Conservation (phyloP, 2,113 vertebrate genomes). For the Chaenocephalus aceratus region DNA sequence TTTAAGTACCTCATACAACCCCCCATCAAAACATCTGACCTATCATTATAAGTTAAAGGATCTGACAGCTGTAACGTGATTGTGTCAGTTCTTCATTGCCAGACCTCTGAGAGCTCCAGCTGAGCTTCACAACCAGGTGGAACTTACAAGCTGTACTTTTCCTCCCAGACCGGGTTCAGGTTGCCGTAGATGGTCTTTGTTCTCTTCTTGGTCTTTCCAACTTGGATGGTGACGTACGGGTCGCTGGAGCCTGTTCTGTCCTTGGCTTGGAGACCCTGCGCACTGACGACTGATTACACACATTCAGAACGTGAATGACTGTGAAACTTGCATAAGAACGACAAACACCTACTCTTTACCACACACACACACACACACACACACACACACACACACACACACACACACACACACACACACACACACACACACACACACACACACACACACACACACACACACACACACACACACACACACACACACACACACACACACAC, state of each 20-base stretch:
- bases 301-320: constrained; percentile 15
- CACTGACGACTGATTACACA: constrained; percentile 88
- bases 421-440: constrained; percentile 10
- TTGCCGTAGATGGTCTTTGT: constrained; percentile 98
- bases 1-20: too few species aligned
- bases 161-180: constrained; percentile 97
- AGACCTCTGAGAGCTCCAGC: background rate
- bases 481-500: constrained; percentile 5
- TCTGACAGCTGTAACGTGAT: background rate
- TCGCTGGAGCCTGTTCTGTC: constrained; percentile 98
- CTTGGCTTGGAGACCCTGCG: constrained; percentile 97
- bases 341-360: constrained; percentile 67
- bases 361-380: constrained; percentile 44
- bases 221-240: constrained; percentile 97
- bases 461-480: constrained; percentile 11
- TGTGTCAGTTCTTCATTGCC: background rate
- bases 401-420: constrained; percentile 29
- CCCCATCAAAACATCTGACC: too few species aligned
- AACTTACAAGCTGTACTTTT: constrained; percentile 96
- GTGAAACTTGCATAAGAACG: constrained; percentile 65
- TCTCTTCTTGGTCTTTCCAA: constrained; percentile 97
- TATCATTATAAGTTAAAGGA: background rate
- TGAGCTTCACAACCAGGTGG: background rate
- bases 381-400: constrained; percentile 33
- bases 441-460: constrained; percentile 32